Evolutionary conservation across 92 coral and sea anemone genomes (phyloP).

Genomic region (Phenganax marumi): DNA sequence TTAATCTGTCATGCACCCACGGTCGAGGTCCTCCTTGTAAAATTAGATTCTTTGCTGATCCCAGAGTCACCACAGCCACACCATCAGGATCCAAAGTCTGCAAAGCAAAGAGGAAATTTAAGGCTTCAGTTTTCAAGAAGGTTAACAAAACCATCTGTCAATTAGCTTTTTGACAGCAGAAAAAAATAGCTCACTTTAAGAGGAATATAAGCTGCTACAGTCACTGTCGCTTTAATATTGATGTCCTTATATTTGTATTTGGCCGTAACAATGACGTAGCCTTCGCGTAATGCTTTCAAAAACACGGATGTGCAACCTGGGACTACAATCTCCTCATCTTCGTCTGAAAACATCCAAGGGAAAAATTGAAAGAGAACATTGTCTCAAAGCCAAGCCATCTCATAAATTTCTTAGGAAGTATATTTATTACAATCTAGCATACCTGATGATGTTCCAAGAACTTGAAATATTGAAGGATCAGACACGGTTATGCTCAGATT

Average conservation of each 20-base stretch:
- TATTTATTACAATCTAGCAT: not conserved
- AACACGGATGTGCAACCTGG: conserved; percentile 87
- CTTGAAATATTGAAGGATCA: conserved; percentile 82
- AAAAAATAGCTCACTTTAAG: conserved; percentile 59
- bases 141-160: too few relatives aligned
- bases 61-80: conserved; percentile 79
- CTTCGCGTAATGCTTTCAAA: conserved; percentile 78
- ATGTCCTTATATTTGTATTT: conserved; percentile 83
- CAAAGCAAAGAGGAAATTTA: not conserved
- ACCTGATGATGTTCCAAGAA: conserved; percentile 75
- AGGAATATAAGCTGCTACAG: conserved; percentile 84
- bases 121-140: too few relatives aligned
- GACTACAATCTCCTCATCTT: conserved; percentile 65
- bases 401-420: too few relatives aligned
- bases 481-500: conserved; percentile 79
- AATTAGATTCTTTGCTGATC: conserved; percentile 84
- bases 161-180: too few relatives aligned
- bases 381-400: too few relatives aligned
- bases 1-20: conserved; percentile 89
- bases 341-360: conserved; percentile 51
- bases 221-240: conserved; percentile 66
- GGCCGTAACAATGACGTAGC: conserved; percentile 72
- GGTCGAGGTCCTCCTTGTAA: conserved; percentile 94
- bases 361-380: too few relatives aligned
- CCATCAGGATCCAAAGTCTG: conserved; percentile 87